Conservation (phyloP, 1,140 invertebrate species). For the Dendrolimus punctatus region DNA sequence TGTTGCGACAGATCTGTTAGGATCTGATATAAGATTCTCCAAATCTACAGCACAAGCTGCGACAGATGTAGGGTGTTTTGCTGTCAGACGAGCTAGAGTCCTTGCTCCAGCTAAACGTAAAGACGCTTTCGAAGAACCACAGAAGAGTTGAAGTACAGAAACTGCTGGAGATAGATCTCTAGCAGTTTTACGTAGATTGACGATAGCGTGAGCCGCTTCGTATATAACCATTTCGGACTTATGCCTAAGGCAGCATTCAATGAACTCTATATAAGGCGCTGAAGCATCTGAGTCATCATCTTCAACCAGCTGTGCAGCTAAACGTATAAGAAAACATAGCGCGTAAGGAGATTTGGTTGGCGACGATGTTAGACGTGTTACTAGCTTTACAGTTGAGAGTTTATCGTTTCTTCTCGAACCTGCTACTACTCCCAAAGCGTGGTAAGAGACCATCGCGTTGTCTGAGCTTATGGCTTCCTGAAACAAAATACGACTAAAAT, state of each 20-base stretch:
- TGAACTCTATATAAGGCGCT: conserved; percentile 84
- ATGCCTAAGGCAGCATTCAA: conserved; percentile 95
- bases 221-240: conserved; percentile 99
- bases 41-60: conserved; percentile 98
- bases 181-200: conserved; percentile 89
- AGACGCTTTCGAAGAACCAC: conserved; percentile 95
- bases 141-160: conserved; percentile 96
- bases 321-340: conserved; percentile 93
- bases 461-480: conserved; percentile 74
- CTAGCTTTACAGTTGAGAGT: conserved; percentile 95
- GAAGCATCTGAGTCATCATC: conserved; percentile 86
- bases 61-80: conserved; percentile 94
- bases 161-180: conserved; percentile 94
- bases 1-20: conserved; percentile 98
- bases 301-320: conserved; percentile 94
- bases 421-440: conserved; percentile 97
- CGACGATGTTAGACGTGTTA: conserved; percentile 89
- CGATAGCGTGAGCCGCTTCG: conserved; percentile 95
- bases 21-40: conserved; percentile 98
- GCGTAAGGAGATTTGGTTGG: conserved; percentile 95
- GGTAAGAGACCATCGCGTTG: conserved; percentile 96
- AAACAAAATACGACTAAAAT: conserved; percentile 21
- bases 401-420: conserved; percentile 95
- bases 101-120: conserved; percentile 96
- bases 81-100: conserved; percentile 92